Percentiles rank a stretch among this genome's conserved stretches.
Evolutionary conservation across 2,888 invertebrate genomes (phyloP).

Genomic region (Drosophila multiciliata): DNA sequence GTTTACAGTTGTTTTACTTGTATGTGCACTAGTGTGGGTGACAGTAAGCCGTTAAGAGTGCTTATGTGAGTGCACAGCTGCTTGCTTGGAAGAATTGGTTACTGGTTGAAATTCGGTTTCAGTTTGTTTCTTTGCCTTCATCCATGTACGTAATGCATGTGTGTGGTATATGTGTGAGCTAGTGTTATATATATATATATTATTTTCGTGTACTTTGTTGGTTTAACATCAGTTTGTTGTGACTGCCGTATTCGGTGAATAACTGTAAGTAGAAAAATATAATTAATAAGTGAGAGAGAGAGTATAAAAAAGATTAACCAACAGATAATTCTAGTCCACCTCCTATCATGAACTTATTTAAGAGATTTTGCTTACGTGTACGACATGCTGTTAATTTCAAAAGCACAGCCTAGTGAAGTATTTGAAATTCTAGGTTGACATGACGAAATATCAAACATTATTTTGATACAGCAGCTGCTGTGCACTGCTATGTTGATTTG

Average conservation of each 20-base stretch:
- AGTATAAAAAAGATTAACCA: conserved; percentile 33
- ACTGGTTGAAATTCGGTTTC: conserved; percentile 70
- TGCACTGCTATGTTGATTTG: conserved; percentile 5
- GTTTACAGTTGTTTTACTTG: conserved; percentile 5
- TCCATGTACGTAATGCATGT: conserved; percentile 28
- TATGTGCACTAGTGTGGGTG: conserved; percentile 5
- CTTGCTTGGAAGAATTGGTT: conserved; percentile 72
- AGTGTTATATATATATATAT: conserved; percentile 13
- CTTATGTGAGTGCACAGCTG: conserved; percentile 59
- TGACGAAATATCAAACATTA: not conserved
- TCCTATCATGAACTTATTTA: conserved; percentile 55
- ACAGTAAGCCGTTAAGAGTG: conserved; percentile 21
- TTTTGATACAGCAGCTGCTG: not conserved
- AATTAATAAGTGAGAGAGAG: conserved; percentile 11
- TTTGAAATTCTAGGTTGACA: conserved; percentile 4
- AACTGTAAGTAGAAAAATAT: conserved; percentile 50
- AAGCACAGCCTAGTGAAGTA: conserved; percentile 35
- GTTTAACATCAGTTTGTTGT: conserved; percentile 43
- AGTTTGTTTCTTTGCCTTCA: conserved; percentile 31
- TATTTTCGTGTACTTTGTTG: conserved; percentile 28
- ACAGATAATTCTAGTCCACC: conserved; percentile 50
- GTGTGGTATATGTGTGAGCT: conserved; percentile 18
- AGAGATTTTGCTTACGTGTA: conserved; percentile 73
- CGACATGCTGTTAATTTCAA: conserved; percentile 51
- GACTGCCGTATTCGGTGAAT: conserved; percentile 30